A percentile compares a stretch with the other conserved stretches of the same genome.
These are phyloP conservation scores for Todiramphus saurophagus DNA, from an alignment of 2,113 vertebrate genomes.

Conservation along the genomic window DNA sequence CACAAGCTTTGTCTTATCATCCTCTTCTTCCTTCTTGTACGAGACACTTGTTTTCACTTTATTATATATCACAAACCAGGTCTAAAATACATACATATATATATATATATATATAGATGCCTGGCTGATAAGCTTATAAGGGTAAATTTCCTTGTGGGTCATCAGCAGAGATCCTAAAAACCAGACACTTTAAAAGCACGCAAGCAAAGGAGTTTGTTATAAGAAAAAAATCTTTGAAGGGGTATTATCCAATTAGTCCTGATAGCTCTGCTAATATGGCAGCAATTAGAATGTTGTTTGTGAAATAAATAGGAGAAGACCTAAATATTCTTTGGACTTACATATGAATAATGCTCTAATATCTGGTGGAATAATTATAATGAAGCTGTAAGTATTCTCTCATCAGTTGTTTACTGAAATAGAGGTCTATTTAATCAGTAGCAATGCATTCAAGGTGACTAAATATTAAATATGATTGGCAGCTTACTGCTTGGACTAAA, in stretches of 20 bases:
- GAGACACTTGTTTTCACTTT: not conserved
- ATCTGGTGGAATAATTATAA: slow-evolving; percentile 73
- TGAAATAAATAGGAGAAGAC: slow-evolving; percentile 67
- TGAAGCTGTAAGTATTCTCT: slow-evolving; percentile 79
- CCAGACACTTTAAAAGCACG: not conserved
- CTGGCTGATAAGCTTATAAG: not conserved
- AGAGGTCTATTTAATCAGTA: slow-evolving; percentile 74
- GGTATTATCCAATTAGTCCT: slow-evolving; percentile 57
- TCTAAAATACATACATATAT: not conserved
- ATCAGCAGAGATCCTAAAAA: not conserved
- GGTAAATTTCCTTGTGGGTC: not conserved
- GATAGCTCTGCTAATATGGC: slow-evolving; percentile 57
- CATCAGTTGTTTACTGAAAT: slow-evolving; percentile 75
- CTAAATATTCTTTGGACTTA: slow-evolving; percentile 70
- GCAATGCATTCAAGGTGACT: slow-evolving; percentile 78
- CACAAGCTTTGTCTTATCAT: not conserved
- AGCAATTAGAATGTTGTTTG: slow-evolving; percentile 67
- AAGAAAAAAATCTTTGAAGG: slow-evolving; percentile 49
- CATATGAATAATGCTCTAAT: slow-evolving; percentile 67
- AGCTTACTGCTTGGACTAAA: slow-evolving; percentile 78
- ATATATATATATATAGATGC: not conserved
- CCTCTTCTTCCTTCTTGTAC: not conserved
- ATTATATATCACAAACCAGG: not conserved
- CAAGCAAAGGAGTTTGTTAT: not conserved
- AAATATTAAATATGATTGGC: slow-evolving; percentile 76